Base-by-base conservation (phyloP, 1,140 invertebrate genomes). In the Dinoponera quadriceps region DNA sequence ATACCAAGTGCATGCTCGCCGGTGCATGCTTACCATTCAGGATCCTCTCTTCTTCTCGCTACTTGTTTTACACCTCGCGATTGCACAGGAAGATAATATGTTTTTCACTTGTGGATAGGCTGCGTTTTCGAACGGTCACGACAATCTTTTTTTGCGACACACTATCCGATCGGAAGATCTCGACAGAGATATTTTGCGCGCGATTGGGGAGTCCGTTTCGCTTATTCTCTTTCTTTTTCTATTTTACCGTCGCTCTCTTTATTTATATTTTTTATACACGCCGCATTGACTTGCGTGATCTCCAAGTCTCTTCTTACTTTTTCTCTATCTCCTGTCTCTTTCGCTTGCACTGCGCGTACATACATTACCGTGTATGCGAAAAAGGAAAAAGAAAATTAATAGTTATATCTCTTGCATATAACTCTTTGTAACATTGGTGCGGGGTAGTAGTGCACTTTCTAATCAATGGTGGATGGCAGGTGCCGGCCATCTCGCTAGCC, bases 401-500 rank as follows among this genome's bases (percentile, higher is more conserved):
- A 38, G 59, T 71, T 84, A 77, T 66, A 57, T 81, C 38, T 83
- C 72, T 80, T 69, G 65, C 81, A 66, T 84, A 78, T 74, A 82
- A 65, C 68, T 81, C 73, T 75, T 86, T 83, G 62, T 87, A 85
- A 84, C 25, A 18, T 44, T 68, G 78, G 69, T 85, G 83, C 77
- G 77, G 60, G 87, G 83, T 78, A 84, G 51, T 85, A 85, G 75
- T 68, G 84, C 78, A 91, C 83, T 93, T 92, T 94, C 91, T 94
- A 92, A 94, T 92, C 92, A 94, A 94, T 95, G 95, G 94, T 95
- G 94, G 91, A 94, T 92, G 93, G 94, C 94, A 98, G 97, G 97
- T 98, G 95, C 98, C 98, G 95, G 98, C 98, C 95, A 98, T 99
- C 96, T 98, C 98, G 94, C 96, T 98, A 96, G 98, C 98, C 95